These are phyloP conservation scores for Threskiornis aethiopicus DNA, from an alignment of 2,797 vertebrate species.

Conservation along the genomic window DNA sequence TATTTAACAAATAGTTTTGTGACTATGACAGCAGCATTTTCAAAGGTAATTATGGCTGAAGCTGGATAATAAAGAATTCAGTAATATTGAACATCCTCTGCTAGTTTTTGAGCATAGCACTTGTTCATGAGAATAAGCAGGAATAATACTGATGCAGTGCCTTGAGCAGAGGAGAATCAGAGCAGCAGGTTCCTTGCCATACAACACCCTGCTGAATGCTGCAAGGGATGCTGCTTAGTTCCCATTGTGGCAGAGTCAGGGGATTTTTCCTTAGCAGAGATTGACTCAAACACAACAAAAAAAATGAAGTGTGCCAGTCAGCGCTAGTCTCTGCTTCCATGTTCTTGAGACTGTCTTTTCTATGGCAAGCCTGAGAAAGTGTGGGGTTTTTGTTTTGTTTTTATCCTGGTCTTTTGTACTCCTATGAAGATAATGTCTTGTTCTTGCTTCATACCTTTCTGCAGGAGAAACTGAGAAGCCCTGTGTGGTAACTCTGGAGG, in stretches of 20 bases:
- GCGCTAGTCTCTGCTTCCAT: background rate
- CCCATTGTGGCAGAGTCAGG: background rate
- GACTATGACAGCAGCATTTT: background rate
- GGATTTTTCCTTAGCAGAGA: background rate
- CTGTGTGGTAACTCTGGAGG: slow-evolving; percentile 81
- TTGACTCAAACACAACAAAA: background rate
- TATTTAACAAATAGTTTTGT: background rate
- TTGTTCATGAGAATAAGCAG: background rate
- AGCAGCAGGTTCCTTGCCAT: background rate
- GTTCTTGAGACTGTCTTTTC: background rate
- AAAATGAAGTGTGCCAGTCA: background rate
- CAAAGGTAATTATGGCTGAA: background rate
- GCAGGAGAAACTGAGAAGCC: slow-evolving; percentile 86
- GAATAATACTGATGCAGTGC: background rate
- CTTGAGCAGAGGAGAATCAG: background rate
- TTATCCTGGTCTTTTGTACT: background rate
- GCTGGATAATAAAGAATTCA: background rate
- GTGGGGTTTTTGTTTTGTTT: background rate
- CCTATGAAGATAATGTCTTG: background rate
- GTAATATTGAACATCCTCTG: background rate
- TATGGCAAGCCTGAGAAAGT: background rate
- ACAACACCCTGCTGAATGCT: background rate
- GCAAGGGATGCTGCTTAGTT: background rate
- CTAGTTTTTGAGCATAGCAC: background rate
- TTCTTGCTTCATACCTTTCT: background rate